These are phyloP conservation scores for Luffia ferchaultella DNA, from an alignment of 2,888 invertebrate species.

Conservation along the genomic window DNA sequence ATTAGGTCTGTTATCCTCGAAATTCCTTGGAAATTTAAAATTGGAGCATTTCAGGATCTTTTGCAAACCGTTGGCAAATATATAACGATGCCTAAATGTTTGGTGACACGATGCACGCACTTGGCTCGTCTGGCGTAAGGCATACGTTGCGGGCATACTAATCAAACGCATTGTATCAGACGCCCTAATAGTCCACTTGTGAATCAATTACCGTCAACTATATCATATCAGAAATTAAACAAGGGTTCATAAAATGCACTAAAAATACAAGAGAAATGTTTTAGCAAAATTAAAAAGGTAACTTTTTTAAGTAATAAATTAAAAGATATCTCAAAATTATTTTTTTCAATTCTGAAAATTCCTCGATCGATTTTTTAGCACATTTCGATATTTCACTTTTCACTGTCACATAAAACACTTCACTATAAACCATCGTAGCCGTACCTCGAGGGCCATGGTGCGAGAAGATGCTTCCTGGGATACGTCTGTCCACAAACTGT, in stretches of 20 bases:
- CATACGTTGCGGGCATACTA: background rate
- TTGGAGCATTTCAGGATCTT: too few relatives aligned
- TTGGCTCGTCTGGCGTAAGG: background rate
- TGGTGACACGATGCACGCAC: background rate
- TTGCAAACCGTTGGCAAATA: too few relatives aligned
- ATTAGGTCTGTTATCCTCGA: too few relatives aligned
- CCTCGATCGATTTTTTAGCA: background rate
- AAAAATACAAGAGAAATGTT: background rate
- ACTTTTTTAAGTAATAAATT: background rate
- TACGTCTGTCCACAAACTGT: slow-evolving; percentile 51
- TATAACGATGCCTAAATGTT: too few relatives aligned
- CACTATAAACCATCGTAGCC: slow-evolving; percentile 24
- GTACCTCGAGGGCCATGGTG: slow-evolving; percentile 59
- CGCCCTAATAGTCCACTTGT: background rate
- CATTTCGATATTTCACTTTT: too few relatives aligned
- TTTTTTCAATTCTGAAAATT: background rate
- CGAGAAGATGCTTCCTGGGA: slow-evolving; percentile 40
- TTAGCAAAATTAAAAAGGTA: background rate
- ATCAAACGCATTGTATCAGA: background rate
- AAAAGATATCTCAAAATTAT: background rate
- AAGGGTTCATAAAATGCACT: background rate
- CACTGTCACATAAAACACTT: slow-evolving; percentile 1
- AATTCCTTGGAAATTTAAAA: too few relatives aligned
- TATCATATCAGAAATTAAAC: background rate
- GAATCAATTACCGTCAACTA: background rate